A percentile compares a stretch with the other conserved stretches of the same genome.
These are phyloP conservation scores for Sinocyclocheilus grahami DNA, from an alignment of 2,113 vertebrate genomes.

Conservation along the genomic window DNA sequence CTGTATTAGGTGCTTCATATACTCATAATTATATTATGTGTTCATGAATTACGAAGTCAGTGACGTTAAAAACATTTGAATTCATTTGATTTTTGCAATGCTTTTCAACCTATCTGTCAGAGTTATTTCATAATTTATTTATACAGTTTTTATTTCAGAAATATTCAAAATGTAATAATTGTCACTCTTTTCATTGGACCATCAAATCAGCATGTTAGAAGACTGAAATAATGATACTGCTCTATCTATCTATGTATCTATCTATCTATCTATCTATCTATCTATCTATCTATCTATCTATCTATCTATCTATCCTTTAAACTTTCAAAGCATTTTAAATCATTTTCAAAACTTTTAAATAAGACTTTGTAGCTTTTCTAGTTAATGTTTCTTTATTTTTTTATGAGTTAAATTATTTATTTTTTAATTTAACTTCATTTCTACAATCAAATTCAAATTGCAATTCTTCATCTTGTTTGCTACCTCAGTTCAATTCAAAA, in stretches of 20 bases:
- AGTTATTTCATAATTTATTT: neutral
- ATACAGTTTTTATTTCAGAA: neutral
- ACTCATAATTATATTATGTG: neutral
- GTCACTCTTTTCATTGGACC: neutral
- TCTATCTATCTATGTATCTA: too few relatives aligned
- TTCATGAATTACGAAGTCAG: neutral
- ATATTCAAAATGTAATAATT: neutral
- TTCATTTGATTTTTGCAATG: neutral
- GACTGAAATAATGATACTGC: too few relatives aligned
- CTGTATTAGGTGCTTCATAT: neutral
- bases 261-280: too few relatives aligned
- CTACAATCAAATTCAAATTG: neutral
- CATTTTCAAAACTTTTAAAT: neutral
- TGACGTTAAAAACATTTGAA: neutral
- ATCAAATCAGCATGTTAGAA: neutral
- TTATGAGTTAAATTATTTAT: neutral
- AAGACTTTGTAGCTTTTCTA: neutral
- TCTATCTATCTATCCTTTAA: neutral
- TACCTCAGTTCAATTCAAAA: neutral
- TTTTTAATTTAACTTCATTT: neutral
- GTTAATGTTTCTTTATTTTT: neutral
- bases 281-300: too few relatives aligned
- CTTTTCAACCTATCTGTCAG: neutral
- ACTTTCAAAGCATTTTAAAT: neutral
- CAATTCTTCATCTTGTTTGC: neutral